These are phyloP conservation scores for Schizothorax lantsangensis DNA, from an alignment of 2,797 vertebrate genomes.

Conservation along the genomic window DNA sequence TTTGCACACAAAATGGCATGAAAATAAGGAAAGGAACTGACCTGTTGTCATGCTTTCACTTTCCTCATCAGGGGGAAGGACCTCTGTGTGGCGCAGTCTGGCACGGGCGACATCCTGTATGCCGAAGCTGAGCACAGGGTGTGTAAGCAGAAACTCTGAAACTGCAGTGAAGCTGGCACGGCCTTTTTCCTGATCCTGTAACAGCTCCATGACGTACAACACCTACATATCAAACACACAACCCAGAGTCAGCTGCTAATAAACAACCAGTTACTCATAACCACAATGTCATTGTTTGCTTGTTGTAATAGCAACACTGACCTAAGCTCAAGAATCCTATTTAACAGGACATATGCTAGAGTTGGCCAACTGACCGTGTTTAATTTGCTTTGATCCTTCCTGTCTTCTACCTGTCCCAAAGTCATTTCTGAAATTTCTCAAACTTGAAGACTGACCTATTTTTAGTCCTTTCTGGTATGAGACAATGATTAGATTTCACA, in stretches of 20 bases:
- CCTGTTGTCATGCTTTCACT: constrained; percentile 89
- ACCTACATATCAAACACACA: constrained; percentile 78
- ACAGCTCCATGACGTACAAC: constrained; percentile 97
- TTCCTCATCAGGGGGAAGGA: constrained; percentile 93
- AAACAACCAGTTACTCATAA: not conserved
- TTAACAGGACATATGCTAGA: not conserved
- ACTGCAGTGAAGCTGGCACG: constrained; percentile 94
- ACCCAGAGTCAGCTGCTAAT: not conserved
- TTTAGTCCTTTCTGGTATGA: not conserved
- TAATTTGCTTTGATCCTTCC: not conserved
- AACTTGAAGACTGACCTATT: not conserved
- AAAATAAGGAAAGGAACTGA: constrained; percentile 62
- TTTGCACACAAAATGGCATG: not conserved
- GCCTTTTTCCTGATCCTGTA: constrained; percentile 93
- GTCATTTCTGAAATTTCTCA: not conserved
- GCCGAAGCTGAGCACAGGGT: constrained; percentile 96
- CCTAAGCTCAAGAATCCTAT: not conserved
- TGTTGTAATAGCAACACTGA: not conserved
- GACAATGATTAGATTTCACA: not conserved
- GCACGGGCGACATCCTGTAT: constrained; percentile 90
- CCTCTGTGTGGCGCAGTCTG: constrained; percentile 89
- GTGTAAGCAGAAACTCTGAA: constrained; percentile 96
- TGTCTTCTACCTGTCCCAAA: not conserved
- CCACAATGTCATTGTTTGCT: not conserved
- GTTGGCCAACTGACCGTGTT: not conserved